Conservation (phyloP, 2,113 vertebrate species). For the Tamias sibiricus region DNA sequence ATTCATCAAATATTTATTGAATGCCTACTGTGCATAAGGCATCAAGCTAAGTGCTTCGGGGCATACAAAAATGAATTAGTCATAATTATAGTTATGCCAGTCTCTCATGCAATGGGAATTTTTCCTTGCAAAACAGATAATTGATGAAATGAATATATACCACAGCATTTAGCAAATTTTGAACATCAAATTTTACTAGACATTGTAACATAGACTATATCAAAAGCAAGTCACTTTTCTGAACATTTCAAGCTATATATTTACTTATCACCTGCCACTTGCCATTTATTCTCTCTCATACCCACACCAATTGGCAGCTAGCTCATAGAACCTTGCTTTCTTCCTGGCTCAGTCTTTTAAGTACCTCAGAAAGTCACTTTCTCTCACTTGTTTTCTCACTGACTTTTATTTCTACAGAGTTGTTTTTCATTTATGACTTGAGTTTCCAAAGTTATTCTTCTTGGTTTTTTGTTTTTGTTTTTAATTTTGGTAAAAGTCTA, state of each 20-base stretch:
- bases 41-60: slow-evolving; percentile 47
- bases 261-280: neutral
- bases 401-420: neutral
- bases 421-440: neutral
- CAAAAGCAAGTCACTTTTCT: slow-evolving; percentile 25
- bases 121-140: slow-evolving; percentile 35
- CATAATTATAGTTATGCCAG: neutral
- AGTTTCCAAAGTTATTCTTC: neutral
- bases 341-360: neutral
- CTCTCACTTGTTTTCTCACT: neutral
- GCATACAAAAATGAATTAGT: slow-evolving; percentile 47
- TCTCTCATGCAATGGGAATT: slow-evolving; percentile 48
- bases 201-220: neutral
- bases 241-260: neutral
- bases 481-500: neutral
- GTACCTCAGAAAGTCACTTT: neutral
- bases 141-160: slow-evolving; percentile 16
- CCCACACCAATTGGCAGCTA: neutral
- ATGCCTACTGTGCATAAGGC: slow-evolving; percentile 14
- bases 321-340: neutral
- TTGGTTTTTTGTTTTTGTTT: neutral
- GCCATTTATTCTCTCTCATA: neutral
- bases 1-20: slow-evolving; percentile 71
- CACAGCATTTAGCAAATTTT: slow-evolving; percentile 26
- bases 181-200: slow-evolving; percentile 6